Percentiles rank a stretch among this genome's conserved stretches.
These are phyloP conservation scores for Sapajus apella DNA, from an alignment of 2,113 vertebrate genomes.

Conservation along the genomic window DNA sequence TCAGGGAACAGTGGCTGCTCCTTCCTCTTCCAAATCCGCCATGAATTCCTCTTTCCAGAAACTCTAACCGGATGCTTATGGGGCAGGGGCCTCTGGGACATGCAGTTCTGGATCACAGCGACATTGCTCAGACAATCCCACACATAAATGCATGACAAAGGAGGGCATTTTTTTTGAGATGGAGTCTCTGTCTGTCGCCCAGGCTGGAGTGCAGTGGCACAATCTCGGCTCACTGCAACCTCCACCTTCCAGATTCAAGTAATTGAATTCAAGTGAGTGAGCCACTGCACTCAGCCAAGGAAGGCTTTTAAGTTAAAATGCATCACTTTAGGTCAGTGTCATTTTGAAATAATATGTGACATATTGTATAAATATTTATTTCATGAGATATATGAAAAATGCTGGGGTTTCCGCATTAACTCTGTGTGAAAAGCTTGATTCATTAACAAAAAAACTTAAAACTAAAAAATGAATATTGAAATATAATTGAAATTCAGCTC, in stretches of 20 bases:
- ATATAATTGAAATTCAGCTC: neutral
- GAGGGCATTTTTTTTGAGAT: too few relatives aligned
- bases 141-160: accelerated
- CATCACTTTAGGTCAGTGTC: neutral
- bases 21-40: neutral
- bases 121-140: neutral
- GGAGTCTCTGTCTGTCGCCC: too few relatives aligned
- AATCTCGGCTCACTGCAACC: too few relatives aligned
- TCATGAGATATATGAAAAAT: neutral
- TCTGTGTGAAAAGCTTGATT: neutral
- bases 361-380: neutral
- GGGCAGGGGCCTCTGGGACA: neutral
- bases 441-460: neutral
- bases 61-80: neutral
- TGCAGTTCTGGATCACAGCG: neutral
- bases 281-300: too few relatives aligned
- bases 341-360: neutral
- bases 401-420: neutral
- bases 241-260: too few relatives aligned
- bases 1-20: neutral
- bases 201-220: too few relatives aligned
- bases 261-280: too few relatives aligned
- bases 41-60: neutral
- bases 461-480: neutral
- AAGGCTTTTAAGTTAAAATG: neutral